Evolutionary conservation across 2,113 vertebrate genomes (phyloP).

Genomic region (Atrichornis clamosus): DNA sequence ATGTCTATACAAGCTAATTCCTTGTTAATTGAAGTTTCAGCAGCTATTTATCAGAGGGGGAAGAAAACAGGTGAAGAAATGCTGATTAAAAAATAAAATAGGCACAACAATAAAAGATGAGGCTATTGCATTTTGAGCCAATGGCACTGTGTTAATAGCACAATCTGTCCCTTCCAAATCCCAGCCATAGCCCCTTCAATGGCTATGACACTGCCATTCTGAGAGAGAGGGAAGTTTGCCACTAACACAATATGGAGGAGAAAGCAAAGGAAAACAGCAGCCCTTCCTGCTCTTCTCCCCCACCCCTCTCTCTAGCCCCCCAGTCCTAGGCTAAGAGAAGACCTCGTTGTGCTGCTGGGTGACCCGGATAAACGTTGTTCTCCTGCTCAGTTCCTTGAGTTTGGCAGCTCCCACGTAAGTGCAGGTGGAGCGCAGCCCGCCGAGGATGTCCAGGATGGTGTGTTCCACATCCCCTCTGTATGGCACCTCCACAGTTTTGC

Average conservation of each 20-base stretch:
- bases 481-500: slow-evolving; percentile 91
- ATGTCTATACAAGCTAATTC: not conserved
- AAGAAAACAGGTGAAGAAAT: not conserved
- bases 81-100: slow-evolving; percentile 12
- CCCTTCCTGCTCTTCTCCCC: not conserved
- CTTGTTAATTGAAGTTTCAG: not conserved
- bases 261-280: not conserved
- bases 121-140: slow-evolving; percentile 31
- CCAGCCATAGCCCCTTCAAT: not conserved
- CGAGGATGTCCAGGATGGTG: slow-evolving; percentile 91
- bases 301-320: not conserved
- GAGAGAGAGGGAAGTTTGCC: not conserved
- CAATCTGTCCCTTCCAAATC: not conserved
- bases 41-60: not conserved
- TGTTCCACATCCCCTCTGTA: slow-evolving; percentile 89
- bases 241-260: not conserved
- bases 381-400: slow-evolving; percentile 93
- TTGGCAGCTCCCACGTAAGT: slow-evolving; percentile 97
- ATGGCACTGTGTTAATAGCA: slow-evolving; percentile 23
- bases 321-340: slow-evolving; percentile 74
- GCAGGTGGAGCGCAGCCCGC: slow-evolving; percentile 94
- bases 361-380: slow-evolving; percentile 95
- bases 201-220: not conserved
- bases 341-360: slow-evolving; percentile 93
- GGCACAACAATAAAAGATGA: slow-evolving; percentile 34